phyloP scores from a whole-genome alignment of 2,113 vertebrate genomes.

The Vidua chalybeata region DNA sequence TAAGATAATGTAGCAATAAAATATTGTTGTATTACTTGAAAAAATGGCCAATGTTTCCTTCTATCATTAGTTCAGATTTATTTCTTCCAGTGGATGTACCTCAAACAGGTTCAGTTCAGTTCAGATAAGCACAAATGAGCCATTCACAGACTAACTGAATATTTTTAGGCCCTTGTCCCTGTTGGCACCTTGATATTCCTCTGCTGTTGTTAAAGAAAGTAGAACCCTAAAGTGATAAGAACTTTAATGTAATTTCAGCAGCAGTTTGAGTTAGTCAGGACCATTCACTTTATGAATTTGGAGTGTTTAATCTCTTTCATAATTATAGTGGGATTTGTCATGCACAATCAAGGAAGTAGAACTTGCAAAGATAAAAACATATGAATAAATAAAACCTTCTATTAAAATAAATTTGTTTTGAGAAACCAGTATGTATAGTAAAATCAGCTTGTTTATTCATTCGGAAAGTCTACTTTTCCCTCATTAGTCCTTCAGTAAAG shows the following conservation, averaged over 20 bases:
- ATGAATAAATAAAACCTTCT: background rate
- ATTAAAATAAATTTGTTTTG: background rate
- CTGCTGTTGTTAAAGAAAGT: background rate
- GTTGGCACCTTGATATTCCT: background rate
- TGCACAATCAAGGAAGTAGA: background rate
- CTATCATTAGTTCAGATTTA: background rate
- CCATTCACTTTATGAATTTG: background rate
- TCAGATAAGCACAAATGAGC: background rate
- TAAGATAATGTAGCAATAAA: background rate
- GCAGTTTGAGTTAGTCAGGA: background rate
- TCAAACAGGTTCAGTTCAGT: background rate
- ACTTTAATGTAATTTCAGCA: background rate
- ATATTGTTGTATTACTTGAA: background rate
- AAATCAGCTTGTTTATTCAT: background rate
- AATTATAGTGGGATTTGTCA: background rate
- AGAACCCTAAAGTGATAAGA: background rate
- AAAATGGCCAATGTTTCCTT: background rate
- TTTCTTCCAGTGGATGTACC: background rate
- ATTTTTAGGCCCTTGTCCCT: background rate
- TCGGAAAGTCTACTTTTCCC: background rate
- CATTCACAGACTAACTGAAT: background rate
- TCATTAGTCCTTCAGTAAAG: background rate
- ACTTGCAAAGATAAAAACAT: background rate
- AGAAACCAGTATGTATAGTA: background rate
- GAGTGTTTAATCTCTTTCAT: background rate